phyloP scores from a whole-genome alignment of 2,888 invertebrate species.

The Dicycla oo region DNA sequence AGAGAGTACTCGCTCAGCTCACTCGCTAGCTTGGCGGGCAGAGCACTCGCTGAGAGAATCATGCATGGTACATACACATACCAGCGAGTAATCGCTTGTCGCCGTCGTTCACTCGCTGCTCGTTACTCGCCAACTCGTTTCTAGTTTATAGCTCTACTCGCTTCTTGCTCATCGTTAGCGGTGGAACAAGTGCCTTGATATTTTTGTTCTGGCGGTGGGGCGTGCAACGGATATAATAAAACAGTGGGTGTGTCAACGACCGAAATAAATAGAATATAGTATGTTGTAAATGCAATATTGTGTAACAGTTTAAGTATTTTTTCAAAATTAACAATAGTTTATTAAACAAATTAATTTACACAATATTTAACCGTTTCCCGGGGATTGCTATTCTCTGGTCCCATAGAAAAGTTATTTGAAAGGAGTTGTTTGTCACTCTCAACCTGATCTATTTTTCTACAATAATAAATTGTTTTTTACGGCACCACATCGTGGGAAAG shows the following conservation, averaged over 20 bases:
- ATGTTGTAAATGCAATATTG: not conserved
- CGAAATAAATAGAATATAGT: slow-evolving; percentile 24
- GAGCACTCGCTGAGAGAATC: too few species aligned
- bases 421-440: slow-evolving; percentile 14
- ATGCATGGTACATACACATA: too few species aligned
- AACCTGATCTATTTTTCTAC: slow-evolving; percentile 11
- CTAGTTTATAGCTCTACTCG: too few species aligned
- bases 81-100: too few species aligned
- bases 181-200: too few species aligned
- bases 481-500: not conserved
- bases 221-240: not conserved
- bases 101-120: too few species aligned
- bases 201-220: too few species aligned
- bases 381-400: not conserved
- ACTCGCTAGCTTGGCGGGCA: too few species aligned
- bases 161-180: too few species aligned
- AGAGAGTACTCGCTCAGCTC: too few species aligned
- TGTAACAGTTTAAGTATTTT: not conserved
- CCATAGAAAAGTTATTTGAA: not conserved
- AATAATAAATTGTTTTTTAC: slow-evolving; percentile 20
- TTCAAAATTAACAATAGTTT: not conserved
- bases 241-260: slow-evolving; percentile 44
- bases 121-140: too few species aligned
- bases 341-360: not conserved
- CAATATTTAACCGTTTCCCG: too few species aligned